These are phyloP conservation scores for Percina caprodes DNA, from an alignment of 2,113 vertebrate species.

Conservation along the genomic window DNA sequence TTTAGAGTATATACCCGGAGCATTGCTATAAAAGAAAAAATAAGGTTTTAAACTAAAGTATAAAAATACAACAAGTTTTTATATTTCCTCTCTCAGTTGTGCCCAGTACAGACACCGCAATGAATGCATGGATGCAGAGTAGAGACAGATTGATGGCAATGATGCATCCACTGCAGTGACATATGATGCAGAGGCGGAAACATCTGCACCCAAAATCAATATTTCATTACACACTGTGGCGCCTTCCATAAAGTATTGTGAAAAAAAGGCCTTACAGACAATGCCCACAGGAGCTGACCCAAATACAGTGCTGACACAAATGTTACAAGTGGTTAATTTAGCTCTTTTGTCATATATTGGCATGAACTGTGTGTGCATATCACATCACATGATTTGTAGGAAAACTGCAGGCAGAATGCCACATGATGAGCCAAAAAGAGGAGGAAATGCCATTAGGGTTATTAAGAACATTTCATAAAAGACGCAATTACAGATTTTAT, in stretches of 20 bases:
- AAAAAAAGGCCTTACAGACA: slow-evolving; percentile 31
- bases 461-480: slow-evolving; percentile 37
- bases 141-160: not conserved
- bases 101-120: not conserved
- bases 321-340: slow-evolving; percentile 26
- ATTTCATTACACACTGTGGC: slow-evolving; percentile 63
- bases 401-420: not conserved
- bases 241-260: slow-evolving; percentile 10
- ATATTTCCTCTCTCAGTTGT: not conserved
- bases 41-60: not conserved
- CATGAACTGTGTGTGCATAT: slow-evolving; percentile 7
- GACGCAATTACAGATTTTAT: slow-evolving; percentile 41
- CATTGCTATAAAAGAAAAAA: not conserved
- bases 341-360: slow-evolving; percentile 26
- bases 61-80: not conserved
- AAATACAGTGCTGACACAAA: slow-evolving; percentile 26
- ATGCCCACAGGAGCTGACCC: slow-evolving; percentile 54
- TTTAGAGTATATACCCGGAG: not conserved
- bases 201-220: slow-evolving; percentile 71
- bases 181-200: slow-evolving; percentile 47
- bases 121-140: not conserved
- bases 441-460: slow-evolving; percentile 41
- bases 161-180: slow-evolving; percentile 26
- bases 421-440: slow-evolving; percentile 1
- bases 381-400: slow-evolving; percentile 14